A percentile compares a stretch with the other conserved stretches of the same genome.
Conservation (phyloP, 2,888 invertebrate species). For the Rotaria socialis region DNA sequence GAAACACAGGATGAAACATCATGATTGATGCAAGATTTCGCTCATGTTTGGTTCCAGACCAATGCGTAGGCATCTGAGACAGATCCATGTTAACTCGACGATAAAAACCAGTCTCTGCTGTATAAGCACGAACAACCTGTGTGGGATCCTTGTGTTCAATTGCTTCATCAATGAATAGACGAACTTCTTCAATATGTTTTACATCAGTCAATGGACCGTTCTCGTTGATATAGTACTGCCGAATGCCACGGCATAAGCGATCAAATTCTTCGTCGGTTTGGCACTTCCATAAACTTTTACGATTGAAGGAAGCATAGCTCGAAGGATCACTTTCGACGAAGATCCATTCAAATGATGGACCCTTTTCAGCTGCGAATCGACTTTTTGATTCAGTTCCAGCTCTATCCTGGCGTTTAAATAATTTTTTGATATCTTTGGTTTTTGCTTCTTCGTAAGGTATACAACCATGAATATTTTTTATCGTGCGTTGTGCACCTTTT, state of each 20-base stretch:
- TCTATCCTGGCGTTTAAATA: background rate
- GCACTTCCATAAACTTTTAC: background rate
- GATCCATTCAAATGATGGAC: background rate
- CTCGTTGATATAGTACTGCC: background rate
- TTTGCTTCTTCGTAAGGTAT: background rate
- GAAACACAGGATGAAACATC: background rate
- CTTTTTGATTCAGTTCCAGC: background rate
- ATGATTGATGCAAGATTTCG: background rate
- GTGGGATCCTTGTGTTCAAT: background rate
- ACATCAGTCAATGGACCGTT: background rate
- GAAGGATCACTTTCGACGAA: background rate
- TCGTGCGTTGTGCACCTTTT: background rate
- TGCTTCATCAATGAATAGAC: background rate
- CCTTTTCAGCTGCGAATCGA: background rate
- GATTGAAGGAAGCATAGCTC: background rate
- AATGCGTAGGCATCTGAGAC: background rate
- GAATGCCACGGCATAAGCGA: background rate
- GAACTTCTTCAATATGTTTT: background rate
- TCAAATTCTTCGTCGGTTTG: background rate
- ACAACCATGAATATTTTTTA: background rate
- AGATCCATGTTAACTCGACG: background rate
- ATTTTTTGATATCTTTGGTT: background rate
- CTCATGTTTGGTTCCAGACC: background rate
- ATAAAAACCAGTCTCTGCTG: background rate
- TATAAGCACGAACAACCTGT: background rate